Evolutionary conservation across 2,113 vertebrate species (phyloP).

Genomic region (Trachemys scripta): DNA sequence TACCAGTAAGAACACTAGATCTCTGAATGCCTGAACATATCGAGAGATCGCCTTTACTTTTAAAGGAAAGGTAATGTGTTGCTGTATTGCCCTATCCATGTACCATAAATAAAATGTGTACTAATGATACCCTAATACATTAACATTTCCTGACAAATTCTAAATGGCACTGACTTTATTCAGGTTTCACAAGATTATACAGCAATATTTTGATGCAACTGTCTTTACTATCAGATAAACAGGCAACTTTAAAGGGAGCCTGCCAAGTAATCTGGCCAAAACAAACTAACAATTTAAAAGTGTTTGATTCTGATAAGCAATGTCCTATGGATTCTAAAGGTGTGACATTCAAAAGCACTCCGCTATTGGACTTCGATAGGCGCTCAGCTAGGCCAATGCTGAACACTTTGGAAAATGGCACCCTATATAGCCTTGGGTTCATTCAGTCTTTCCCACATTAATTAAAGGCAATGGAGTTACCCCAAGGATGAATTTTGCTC

Average conservation of each 20-base stretch:
- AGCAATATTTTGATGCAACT: not conserved
- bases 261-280: not conserved
- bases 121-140: not conserved
- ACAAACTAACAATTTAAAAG: not conserved
- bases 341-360: fast-evolving
- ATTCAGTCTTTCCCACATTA: not conserved
- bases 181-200: not conserved
- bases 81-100: fast-evolving
- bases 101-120: fast-evolving
- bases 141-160: not conserved
- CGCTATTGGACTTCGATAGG: fast-evolving
- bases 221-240: not conserved
- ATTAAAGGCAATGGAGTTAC: not conserved
- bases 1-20: not conserved
- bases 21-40: not conserved
- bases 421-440: not conserved
- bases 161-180: not conserved
- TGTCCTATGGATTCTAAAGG: not conserved
- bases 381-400: not conserved
- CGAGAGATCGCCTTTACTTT: not conserved
- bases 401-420: not conserved
- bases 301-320: not conserved
- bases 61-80: not conserved
- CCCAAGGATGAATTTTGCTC: not conserved
- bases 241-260: fast-evolving